Conservation (phyloP, 1,140 invertebrate genomes). For the Drosophila hydei region DNA sequence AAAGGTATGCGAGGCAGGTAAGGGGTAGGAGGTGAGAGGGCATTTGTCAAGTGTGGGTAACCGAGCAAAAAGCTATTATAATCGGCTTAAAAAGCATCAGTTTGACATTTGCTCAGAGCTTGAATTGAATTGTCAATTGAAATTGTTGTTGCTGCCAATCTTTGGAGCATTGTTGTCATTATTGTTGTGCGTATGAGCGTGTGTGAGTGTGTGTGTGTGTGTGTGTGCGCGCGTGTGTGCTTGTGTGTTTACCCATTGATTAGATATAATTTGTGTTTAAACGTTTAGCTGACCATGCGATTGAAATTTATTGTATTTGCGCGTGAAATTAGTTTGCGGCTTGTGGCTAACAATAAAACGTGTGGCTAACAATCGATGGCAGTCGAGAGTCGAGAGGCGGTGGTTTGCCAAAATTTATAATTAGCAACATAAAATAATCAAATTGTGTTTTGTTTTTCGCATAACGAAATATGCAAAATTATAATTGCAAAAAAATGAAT, state of each 20-base stretch:
- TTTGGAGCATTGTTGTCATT: constrained; percentile 37
- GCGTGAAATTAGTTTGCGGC: constrained; percentile 67
- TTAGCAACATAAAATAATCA: constrained; percentile 59
- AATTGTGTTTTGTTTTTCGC: constrained; percentile 42
- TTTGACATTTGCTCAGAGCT: constrained; percentile 58
- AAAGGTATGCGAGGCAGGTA: neutral
- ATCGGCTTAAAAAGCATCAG: constrained; percentile 66
- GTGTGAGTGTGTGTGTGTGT: constrained; percentile 1
- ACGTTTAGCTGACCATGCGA: constrained; percentile 37
- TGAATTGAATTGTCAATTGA: constrained; percentile 70
- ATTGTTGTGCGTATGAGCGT: neutral
- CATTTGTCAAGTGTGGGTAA: neutral
- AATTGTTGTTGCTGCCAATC: constrained; percentile 24
- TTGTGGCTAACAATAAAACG: constrained; percentile 27
- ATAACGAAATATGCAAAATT: constrained; percentile 34
- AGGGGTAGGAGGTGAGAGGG: neutral
- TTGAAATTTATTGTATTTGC: constrained; percentile 49
- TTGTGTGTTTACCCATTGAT: constrained; percentile 47
- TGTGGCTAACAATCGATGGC: neutral
- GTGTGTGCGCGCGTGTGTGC: constrained; percentile 20
- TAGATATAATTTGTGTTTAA: constrained; percentile 57
- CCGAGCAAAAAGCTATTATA: constrained; percentile 56
- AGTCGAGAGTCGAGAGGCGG: neutral
- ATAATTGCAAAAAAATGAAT: constrained; percentile 11
- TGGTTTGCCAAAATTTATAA: constrained; percentile 41